A percentile compares a stretch with the other conserved stretches of the same genome.
phyloP scores from a whole-genome alignment of 2,797 vertebrate species.

The Siniperca obscura region DNA sequence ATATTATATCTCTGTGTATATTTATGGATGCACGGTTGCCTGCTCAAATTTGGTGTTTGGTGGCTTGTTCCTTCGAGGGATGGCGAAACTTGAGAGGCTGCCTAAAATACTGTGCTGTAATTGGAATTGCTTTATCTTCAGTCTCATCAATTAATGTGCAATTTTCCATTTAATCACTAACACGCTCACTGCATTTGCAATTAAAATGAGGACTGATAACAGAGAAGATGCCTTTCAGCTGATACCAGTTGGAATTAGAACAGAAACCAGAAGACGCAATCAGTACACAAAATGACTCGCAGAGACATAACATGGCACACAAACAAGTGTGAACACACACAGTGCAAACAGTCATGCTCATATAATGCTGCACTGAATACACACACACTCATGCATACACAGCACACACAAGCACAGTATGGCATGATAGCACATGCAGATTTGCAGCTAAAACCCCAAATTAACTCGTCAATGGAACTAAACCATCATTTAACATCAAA shows the following conservation, averaged over 20 bases:
- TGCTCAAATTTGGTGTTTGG: slow-evolving; percentile 74
- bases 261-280: slow-evolving; percentile 81
- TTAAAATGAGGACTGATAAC: slow-evolving; percentile 89
- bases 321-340: slow-evolving; percentile 65
- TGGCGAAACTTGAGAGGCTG: slow-evolving; percentile 83
- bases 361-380: slow-evolving; percentile 30
- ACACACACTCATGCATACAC: not conserved
- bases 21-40: slow-evolving; percentile 69
- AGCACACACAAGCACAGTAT: slow-evolving; percentile 42
- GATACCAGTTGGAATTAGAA: slow-evolving; percentile 87
- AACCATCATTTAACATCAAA: slow-evolving; percentile 56
- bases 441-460: slow-evolving; percentile 74
- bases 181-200: slow-evolving; percentile 88
- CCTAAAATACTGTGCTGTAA: slow-evolving; percentile 87
- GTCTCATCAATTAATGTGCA: slow-evolving; percentile 91
- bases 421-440: slow-evolving; percentile 57
- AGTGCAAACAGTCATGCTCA: slow-evolving; percentile 57
- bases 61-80: slow-evolving; percentile 84
- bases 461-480: slow-evolving; percentile 51
- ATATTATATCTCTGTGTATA: slow-evolving; percentile 26
- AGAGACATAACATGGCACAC: slow-evolving; percentile 62
- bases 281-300: slow-evolving; percentile 81
- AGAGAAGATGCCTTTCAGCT: slow-evolving; percentile 88
- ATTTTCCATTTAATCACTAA: slow-evolving; percentile 91
- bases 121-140: slow-evolving; percentile 90